Evolutionary conservation across 2,797 vertebrate genomes (phyloP), one percentile per base, ranked within the genome.

Genomic region (Falco biarmicus): DNA sequence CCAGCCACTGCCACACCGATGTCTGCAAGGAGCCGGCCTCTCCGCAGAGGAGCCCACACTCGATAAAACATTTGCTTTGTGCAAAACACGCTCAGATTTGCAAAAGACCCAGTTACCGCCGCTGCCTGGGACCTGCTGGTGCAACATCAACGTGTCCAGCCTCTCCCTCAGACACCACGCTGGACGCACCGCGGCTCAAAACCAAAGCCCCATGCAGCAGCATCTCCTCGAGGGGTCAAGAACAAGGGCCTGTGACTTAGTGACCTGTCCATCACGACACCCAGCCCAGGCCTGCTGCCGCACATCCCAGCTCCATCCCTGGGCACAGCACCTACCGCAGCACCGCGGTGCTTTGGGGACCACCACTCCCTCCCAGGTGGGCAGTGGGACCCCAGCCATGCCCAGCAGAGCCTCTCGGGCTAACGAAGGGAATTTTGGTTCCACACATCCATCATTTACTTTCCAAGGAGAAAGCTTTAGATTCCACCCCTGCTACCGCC

Each of bases 361-460:
- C 37, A 37, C 37, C 4, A 9, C 60, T 80, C 15, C 24, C 57
- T 31, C 34, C 69, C 6, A 24, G 37, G 2, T 14, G 28, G 63
- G 28, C 11, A 22, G 12, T 0, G 0, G 50, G 15, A 9, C 0
- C 48, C 54, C 73, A 41, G 29, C 34, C 51, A 31, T 2, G 0
- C 2, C 2, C 34, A 12, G 31, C 59, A 43, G 22, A 32, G 31
- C 41, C 28, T 53, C 37, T 13, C 0, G 2, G n/a, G 15, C 26
- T 78, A 16, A 43, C 6, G 21, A 56, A 11, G 13, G 8, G 4
- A 47, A 60, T 73, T 84, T 31, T 32, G 34, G 45, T 34, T 68
- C 48, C 21, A 1, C 11, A 6, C 2, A 32, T 15, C 10, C 18
- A 8, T 7, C 14, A 76, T 66, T 39, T 17, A n/a, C n/a, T 56